Conservation (phyloP, 64 coral and sea anemone species). For the Orbicella faveolata region DNA sequence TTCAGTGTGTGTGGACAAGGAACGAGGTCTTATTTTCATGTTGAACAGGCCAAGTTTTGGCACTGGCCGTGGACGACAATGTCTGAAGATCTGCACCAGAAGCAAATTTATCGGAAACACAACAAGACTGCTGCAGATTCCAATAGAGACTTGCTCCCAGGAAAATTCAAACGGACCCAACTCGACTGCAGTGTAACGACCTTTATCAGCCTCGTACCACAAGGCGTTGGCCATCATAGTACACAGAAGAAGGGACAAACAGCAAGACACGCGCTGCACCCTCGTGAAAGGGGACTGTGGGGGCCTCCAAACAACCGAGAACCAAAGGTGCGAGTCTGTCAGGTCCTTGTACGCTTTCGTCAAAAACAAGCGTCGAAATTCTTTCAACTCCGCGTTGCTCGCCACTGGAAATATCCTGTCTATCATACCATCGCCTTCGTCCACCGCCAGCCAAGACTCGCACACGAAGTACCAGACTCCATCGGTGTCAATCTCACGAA, state of each 20-base stretch:
- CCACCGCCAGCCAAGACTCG: slow-evolving; percentile 89
- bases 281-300: slow-evolving; percentile 76
- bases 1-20: background rate
- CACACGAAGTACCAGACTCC: slow-evolving; percentile 72
- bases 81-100: slow-evolving; percentile 91
- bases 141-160: slow-evolving; percentile 93
- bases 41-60: background rate
- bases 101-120: slow-evolving; percentile 89
- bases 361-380: slow-evolving; percentile 79
- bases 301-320: slow-evolving; percentile 82
- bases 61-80: slow-evolving; percentile 33
- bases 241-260: slow-evolving; percentile 91
- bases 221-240: slow-evolving; percentile 99
- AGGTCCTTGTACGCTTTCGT: slow-evolving; percentile 76
- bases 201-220: slow-evolving; percentile 83
- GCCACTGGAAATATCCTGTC: slow-evolving; percentile 72
- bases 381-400: slow-evolving; percentile 57
- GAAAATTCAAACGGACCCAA: slow-evolving; percentile 82
- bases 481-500: slow-evolving; percentile 66
- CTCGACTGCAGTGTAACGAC: slow-evolving; percentile 50
- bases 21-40: background rate
- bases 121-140: slow-evolving; percentile 87
- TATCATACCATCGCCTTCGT: slow-evolving; percentile 81
- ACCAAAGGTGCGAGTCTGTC: slow-evolving; percentile 94
- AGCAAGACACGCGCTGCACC: slow-evolving; percentile 91